Conservation (phyloP, 2,888 invertebrate genomes). For the Lysandra bellargus region DNA sequence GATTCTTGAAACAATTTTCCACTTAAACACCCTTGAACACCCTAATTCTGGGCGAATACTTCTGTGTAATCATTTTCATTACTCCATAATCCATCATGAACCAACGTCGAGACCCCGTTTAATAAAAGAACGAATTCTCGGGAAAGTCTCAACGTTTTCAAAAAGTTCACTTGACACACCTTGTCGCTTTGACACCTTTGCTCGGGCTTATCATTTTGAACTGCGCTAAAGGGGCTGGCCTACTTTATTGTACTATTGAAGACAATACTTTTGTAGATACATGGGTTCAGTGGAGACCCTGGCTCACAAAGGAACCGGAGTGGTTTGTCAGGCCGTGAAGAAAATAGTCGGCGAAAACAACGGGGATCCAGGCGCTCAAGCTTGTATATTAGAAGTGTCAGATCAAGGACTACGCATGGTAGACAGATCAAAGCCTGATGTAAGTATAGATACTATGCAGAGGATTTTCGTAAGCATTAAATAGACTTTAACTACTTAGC, state of each 20-base stretch:
- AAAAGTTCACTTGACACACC: not conserved
- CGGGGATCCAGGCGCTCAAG: conserved; percentile 86
- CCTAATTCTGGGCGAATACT: no score
- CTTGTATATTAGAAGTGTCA: conserved; percentile 95
- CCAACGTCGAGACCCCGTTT: no score
- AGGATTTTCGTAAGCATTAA: no score
- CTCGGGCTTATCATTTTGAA: not conserved
- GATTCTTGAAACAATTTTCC: no score
- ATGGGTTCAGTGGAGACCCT: conserved; percentile 97
- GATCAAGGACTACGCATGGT: conserved; percentile 98
- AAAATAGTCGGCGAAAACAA: conserved; percentile 88
- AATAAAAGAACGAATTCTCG: no score
- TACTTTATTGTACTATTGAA: not conserved
- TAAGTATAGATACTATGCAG: conserved; percentile 56
- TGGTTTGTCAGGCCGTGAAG: conserved; percentile 94
- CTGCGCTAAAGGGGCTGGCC: not conserved
- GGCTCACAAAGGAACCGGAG: conserved; percentile 98
- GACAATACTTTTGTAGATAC: conserved; percentile 73
- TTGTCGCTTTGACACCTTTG: not conserved
- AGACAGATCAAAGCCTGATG: conserved; percentile 89
- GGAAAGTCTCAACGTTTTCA: not conserved
- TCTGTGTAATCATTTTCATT: no score
- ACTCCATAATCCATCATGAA: no score
- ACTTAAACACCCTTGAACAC: no score
- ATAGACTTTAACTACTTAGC: no score